Conservation (phyloP, 2,888 invertebrate genomes). For the Conchocele bisecta region DNA sequence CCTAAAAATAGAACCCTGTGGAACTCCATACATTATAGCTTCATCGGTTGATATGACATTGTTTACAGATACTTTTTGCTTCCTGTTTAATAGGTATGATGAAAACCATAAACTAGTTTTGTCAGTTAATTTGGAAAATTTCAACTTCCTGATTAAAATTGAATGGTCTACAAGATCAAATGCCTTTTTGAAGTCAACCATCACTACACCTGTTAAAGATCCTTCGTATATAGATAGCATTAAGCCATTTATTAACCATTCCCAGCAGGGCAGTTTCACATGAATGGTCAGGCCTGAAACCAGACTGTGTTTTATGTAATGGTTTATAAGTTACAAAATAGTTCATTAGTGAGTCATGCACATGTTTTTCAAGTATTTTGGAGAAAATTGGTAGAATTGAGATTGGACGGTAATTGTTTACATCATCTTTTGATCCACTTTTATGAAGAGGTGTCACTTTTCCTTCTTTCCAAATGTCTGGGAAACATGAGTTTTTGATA, state of each 20-base stretch:
- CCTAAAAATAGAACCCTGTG: constrained; percentile 5
- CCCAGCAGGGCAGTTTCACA: constrained; percentile 10
- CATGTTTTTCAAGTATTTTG: constrained; percentile 6
- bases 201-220: neutral
- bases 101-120: neutral
- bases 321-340: neutral
- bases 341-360: neutral
- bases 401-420: neutral
- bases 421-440: neutral
- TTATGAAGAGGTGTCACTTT: constrained; percentile 1
- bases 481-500: neutral
- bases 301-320: constrained; percentile 1
- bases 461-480: constrained; percentile 3
- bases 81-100: neutral
- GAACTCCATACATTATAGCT: neutral
- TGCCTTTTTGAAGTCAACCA: constrained; percentile 7
- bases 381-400: constrained; percentile 1
- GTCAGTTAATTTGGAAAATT: neutral
- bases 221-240: no score
- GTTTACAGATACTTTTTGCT: neutral
- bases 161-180: constrained; percentile 1
- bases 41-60: neutral
- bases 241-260: no score
- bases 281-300: neutral
- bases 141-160: neutral